A percentile compares a stretch with the other conserved stretches of the same genome.
These are phyloP conservation scores for Trachelus tabidus DNA, from an alignment of 2,888 invertebrate genomes.

Conservation along the genomic window DNA sequence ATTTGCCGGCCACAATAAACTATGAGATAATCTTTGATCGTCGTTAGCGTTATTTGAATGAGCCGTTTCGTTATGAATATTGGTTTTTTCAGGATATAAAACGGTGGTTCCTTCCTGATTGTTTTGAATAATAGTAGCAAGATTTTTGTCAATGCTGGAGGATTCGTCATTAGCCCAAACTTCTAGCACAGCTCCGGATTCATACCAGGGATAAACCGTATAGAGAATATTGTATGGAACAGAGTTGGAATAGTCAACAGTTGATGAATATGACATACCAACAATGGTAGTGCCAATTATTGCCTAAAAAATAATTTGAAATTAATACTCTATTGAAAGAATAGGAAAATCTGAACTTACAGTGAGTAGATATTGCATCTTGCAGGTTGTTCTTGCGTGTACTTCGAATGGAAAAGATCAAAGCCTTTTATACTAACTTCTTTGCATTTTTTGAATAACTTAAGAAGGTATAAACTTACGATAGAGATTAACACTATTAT, in stretches of 20 bases:
- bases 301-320: slow-evolving; percentile 19
- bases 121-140: slow-evolving; percentile 11
- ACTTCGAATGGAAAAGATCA: not conserved
- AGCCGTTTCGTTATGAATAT: slow-evolving; percentile 20
- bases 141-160: slow-evolving; percentile 19
- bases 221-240: slow-evolving; percentile 37
- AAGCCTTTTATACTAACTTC: slow-evolving; percentile 6
- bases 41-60: slow-evolving; percentile 12
- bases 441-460: slow-evolving; percentile 19
- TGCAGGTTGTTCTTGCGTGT: slow-evolving; percentile 3
- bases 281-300: slow-evolving; percentile 19
- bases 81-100: slow-evolving; percentile 14
- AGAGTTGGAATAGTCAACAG: slow-evolving; percentile 29
- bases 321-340: slow-evolving; percentile 13
- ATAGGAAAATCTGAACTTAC: slow-evolving; percentile 3
- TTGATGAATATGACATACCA: slow-evolving; percentile 25
- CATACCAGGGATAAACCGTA: slow-evolving; percentile 37
- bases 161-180: slow-evolving; percentile 30
- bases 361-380: slow-evolving; percentile 18
- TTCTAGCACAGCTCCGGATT: slow-evolving; percentile 34
- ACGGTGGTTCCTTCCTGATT: slow-evolving; percentile 7
- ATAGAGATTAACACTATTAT: slow-evolving; percentile 28
- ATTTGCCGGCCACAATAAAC: slow-evolving; percentile 15
- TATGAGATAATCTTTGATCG: slow-evolving; percentile 17
- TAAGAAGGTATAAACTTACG: slow-evolving; percentile 17